phyloP scores from a whole-genome alignment of 2,797 vertebrate species.

The Poecile montanus region DNA sequence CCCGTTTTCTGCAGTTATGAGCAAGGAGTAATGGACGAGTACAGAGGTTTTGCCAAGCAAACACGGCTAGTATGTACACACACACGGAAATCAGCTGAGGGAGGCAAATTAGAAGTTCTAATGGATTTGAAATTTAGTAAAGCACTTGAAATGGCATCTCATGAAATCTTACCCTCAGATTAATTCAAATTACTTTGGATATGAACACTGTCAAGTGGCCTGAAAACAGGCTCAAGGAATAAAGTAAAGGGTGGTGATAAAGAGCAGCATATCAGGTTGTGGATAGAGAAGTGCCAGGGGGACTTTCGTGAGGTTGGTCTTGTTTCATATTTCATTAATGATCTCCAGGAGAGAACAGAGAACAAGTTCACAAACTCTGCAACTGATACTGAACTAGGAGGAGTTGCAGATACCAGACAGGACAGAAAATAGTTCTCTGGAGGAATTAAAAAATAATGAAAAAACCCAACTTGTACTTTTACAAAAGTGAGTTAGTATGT shows the following conservation, averaged over 20 bases:
- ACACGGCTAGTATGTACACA: not conserved
- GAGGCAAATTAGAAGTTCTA: constrained; percentile 61
- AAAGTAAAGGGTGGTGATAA: constrained; percentile 55
- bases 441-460: not conserved
- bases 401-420: not conserved
- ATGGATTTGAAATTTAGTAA: constrained; percentile 72
- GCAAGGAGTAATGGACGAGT: not conserved
- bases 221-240: constrained; percentile 57
- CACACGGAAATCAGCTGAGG: not conserved
- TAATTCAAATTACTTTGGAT: constrained; percentile 66
- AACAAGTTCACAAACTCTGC: constrained; percentile 14
- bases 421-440: not conserved
- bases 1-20: not conserved
- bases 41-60: not conserved
- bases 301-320: not conserved
- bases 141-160: constrained; percentile 64
- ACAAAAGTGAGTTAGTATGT: not conserved
- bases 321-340: constrained; percentile 58
- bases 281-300: constrained; percentile 31
- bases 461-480: not conserved
- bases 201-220: constrained; percentile 42
- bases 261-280: constrained; percentile 44
- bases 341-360: constrained; percentile 24
- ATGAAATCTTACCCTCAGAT: constrained; percentile 63
- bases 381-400: not conserved